phyloP scores from a whole-genome alignment of 37 sponge, comb jelly and placozoan species.

The Ianthella basta region DNA sequence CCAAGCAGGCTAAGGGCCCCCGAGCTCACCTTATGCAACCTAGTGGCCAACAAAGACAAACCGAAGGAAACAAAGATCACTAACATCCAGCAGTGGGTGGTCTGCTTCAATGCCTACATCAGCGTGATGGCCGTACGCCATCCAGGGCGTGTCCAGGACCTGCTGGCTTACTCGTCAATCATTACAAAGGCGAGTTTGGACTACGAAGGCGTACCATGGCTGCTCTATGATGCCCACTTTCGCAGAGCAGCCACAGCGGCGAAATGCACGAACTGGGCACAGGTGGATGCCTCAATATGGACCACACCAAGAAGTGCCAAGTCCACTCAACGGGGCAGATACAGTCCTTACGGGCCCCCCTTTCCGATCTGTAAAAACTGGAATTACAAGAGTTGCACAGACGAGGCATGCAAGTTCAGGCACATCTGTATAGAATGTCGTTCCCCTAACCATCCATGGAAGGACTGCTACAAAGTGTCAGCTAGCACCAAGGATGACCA shows the following conservation, averaged over 20 bases:
- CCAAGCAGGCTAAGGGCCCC: background rate
- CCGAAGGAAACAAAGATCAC: background rate
- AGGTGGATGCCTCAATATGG: too few species aligned
- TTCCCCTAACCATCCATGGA: too few species aligned
- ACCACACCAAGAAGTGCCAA: background rate
- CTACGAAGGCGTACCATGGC: background rate
- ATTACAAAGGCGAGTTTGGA: background rate
- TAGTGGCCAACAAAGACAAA: background rate
- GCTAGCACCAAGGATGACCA: too few species aligned
- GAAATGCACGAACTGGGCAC: background rate
- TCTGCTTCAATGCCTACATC: constrained; percentile 10
- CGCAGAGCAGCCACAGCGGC: background rate
- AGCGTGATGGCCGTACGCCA: background rate
- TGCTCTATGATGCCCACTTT: background rate
- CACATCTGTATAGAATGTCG: too few species aligned
- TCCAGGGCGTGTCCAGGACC: background rate
- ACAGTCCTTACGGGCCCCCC: too few species aligned
- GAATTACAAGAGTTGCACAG: too few species aligned
- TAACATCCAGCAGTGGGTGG: background rate
- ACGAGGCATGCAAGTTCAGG: too few species aligned
- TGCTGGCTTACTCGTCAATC: background rate
- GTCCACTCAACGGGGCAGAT: background rate
- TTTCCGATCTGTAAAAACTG: background rate
- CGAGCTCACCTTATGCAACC: background rate
- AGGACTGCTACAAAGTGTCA: too few species aligned